Percentiles rank a stretch among this genome's conserved stretches.
phyloP scores from a whole-genome alignment of 2,797 vertebrate genomes.

The Anguilla obscura region DNA sequence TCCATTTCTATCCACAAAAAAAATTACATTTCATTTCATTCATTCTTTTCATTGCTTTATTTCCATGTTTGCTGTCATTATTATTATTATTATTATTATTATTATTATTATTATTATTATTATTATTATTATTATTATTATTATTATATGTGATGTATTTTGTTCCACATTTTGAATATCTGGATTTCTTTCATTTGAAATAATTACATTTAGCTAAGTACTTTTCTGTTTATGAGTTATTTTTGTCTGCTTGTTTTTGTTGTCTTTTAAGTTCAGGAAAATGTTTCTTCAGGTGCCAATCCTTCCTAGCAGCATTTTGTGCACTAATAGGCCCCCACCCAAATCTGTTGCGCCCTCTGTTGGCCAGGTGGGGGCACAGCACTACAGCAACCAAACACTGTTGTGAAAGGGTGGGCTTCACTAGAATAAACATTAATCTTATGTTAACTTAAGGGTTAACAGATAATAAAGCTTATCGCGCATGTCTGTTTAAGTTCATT shows the following conservation, averaged over 20 bases:
- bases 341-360: constrained; percentile 9
- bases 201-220: too few species aligned
- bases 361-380: not conserved
- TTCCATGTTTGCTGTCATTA: not conserved
- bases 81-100: constrained; percentile 32
- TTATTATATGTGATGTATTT: constrained; percentile 9
- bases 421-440: not conserved
- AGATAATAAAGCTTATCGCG: not conserved
- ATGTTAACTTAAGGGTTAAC: not conserved
- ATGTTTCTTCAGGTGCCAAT: constrained; percentile 13
- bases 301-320: not conserved
- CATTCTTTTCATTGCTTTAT: constrained; percentile 2
- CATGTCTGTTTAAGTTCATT: constrained; percentile 22
- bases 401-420: not conserved
- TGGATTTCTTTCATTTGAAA: not conserved
- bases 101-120: constrained; percentile 23
- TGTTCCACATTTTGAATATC: constrained; percentile 2
- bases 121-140: constrained; percentile 19
- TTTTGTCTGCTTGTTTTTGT: not conserved
- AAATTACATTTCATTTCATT: not conserved
- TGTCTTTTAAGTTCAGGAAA: not conserved
- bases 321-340: not conserved
- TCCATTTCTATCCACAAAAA: not conserved
- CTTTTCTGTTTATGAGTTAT: not conserved
- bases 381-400: not conserved